Conservation (phyloP, 2,888 invertebrate species). For the Leucophora obtusa region DNA sequence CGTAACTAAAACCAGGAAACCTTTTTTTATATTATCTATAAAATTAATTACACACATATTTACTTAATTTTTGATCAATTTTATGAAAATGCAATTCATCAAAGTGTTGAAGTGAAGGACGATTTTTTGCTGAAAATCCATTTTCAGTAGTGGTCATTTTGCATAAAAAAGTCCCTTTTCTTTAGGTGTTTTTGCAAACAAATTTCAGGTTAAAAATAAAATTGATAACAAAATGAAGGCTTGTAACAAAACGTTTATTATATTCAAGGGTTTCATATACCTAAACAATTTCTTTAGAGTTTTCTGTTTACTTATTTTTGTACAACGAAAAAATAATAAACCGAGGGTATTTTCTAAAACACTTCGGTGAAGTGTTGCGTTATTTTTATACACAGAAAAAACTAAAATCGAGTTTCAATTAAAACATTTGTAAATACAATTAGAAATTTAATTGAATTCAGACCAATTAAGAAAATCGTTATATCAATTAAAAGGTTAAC, state of each 20-base stretch:
- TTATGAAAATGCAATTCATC: conserved; percentile 22
- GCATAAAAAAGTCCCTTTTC: background rate
- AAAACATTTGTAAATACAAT: no score
- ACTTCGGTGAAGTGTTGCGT: no score
- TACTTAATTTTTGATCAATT: conserved; percentile 29
- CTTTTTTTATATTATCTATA: background rate
- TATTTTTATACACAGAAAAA: no score
- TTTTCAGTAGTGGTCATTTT: conserved; percentile 9
- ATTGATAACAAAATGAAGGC: background rate
- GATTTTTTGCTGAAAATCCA: background rate
- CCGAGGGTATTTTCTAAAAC: no score
- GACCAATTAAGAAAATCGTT: no score
- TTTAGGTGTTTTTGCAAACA: background rate
- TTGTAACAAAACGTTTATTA: background rate
- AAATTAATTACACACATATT: background rate
- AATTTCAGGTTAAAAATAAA: background rate
- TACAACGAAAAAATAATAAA: no score
- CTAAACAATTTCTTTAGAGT: no score
- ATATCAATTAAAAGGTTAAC: no score
- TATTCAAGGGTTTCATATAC: no score
- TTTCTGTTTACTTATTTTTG: no score
- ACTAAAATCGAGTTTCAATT: no score
- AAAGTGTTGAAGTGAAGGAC: background rate
- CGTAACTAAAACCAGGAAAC: background rate
- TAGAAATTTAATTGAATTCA: no score